phyloP scores from a whole-genome alignment of 2,888 invertebrate genomes.

The Antitype chi region DNA sequence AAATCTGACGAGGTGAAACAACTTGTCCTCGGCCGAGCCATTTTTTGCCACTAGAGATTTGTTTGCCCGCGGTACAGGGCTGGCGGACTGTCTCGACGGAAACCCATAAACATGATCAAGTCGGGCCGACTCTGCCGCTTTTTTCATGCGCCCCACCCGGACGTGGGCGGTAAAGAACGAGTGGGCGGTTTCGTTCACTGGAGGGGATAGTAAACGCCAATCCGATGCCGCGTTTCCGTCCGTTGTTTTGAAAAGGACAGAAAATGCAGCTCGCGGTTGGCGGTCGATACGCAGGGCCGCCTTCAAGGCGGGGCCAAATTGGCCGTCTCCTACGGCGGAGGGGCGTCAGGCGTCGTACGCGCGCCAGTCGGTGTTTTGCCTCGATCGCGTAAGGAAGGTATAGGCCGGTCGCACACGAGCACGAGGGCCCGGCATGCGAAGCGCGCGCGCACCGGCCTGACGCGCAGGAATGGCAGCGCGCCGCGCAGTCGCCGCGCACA shows the following conservation, averaged over 20 bases:
- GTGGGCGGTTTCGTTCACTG: constrained; percentile 72
- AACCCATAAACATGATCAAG: constrained; percentile 90
- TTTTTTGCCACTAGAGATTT: constrained; percentile 90
- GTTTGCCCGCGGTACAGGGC: constrained; percentile 86
- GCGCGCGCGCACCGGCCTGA: constrained; percentile 85
- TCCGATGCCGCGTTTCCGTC: constrained; percentile 67
- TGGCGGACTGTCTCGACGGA: constrained; percentile 88
- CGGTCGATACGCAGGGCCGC: constrained; percentile 73
- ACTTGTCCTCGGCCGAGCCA: constrained; percentile 87
- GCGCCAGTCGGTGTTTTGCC: constrained; percentile 89
- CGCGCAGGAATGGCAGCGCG: constrained; percentile 88
- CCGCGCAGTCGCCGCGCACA: constrained; percentile 87
- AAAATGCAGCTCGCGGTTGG: constrained; percentile 83
- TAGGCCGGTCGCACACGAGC: constrained; percentile 79
- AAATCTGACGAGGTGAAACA: constrained; percentile 89
- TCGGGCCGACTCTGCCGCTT: constrained; percentile 87
- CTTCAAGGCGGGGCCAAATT: constrained; percentile 80
- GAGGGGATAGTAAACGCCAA: constrained; percentile 84
- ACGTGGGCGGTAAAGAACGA: constrained; percentile 76
- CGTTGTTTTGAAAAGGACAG: constrained; percentile 83
- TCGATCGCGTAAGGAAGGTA: constrained; percentile 85
- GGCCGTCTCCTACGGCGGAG: constrained; percentile 88
- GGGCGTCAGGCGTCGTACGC: constrained; percentile 87
- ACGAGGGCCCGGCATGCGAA: constrained; percentile 83
- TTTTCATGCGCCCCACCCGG: constrained; percentile 84